Conservation (phyloP, 2,797 vertebrate genomes). For the Setipinna tenuifilis region DNA sequence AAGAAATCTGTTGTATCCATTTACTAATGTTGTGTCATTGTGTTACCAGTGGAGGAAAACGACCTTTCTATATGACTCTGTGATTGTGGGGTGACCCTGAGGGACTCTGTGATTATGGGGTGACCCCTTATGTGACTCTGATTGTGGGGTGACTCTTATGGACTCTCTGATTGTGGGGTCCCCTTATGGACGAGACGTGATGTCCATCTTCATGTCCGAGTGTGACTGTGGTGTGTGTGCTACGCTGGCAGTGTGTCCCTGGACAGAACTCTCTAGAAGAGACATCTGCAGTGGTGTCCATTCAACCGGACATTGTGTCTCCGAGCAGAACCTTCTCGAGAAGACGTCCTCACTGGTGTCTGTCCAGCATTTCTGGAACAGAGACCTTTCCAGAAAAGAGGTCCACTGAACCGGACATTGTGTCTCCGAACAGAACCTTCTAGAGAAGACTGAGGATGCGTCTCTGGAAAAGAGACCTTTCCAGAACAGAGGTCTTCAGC, state of each 20-base stretch:
- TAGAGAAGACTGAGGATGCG: constrained; percentile 45
- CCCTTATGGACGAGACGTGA: constrained; percentile 67
- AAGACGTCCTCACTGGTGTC: no score
- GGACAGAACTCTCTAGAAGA: no score
- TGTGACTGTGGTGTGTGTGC: constrained; percentile 59
- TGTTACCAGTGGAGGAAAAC: constrained; percentile 72
- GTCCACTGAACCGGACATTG: no score
- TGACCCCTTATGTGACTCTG: constrained; percentile 77
- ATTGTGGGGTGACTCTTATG: constrained; percentile 78
- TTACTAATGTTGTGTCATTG: constrained; percentile 82
- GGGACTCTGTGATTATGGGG: constrained; percentile 78
- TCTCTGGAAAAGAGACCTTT: constrained; percentile 55
- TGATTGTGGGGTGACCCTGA: constrained; percentile 78
- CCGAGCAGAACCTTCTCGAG: no score
- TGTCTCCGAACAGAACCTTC: no score
- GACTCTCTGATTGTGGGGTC: constrained; percentile 78
- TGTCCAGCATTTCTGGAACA: no score
- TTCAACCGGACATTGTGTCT: no score
- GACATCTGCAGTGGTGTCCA: no score
- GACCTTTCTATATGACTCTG: constrained; percentile 77
- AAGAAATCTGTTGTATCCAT: constrained; percentile 76
- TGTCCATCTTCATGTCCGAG: constrained; percentile 48
- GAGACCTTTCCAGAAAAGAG: no score
- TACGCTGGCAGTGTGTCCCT: constrained; percentile 63
- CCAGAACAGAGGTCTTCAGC: background rate